Conservation (phyloP, 2,113 vertebrate species). For the Macrotus californicus region DNA sequence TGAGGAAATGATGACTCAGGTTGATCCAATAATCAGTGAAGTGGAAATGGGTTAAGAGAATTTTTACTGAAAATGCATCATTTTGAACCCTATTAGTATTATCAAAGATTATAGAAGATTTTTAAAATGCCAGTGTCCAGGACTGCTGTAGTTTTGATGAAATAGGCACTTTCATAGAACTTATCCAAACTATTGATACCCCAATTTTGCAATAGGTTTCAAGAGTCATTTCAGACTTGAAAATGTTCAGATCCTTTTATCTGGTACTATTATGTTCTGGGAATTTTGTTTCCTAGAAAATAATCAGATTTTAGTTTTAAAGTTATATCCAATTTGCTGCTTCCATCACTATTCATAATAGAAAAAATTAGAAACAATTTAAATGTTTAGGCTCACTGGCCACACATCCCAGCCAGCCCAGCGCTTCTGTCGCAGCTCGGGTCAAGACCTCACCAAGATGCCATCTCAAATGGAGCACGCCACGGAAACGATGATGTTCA, state of each 20-base stretch:
- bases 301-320: neutral
- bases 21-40: neutral
- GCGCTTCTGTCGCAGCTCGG: too few relatives aligned
- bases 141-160: neutral
- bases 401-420: too few relatives aligned
- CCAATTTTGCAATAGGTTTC: neutral
- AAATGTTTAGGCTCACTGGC: too few relatives aligned
- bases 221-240: neutral
- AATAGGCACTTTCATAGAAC: neutral
- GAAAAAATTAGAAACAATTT: neutral
- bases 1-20: neutral
- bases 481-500: too few relatives aligned
- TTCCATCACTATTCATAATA: neutral
- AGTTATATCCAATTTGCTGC: neutral
- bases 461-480: too few relatives aligned
- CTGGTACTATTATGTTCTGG: neutral
- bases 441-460: too few relatives aligned
- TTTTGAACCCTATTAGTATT: neutral
- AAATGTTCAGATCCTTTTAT: neutral
- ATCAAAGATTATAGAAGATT: neutral
- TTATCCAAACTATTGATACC: neutral
- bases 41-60: neutral
- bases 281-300: constrained; percentile 8
- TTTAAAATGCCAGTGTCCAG: neutral
- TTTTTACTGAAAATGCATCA: neutral